Base-by-base conservation (phyloP, 1,140 invertebrate genomes). In the Listronotus oregonensis region DNA sequence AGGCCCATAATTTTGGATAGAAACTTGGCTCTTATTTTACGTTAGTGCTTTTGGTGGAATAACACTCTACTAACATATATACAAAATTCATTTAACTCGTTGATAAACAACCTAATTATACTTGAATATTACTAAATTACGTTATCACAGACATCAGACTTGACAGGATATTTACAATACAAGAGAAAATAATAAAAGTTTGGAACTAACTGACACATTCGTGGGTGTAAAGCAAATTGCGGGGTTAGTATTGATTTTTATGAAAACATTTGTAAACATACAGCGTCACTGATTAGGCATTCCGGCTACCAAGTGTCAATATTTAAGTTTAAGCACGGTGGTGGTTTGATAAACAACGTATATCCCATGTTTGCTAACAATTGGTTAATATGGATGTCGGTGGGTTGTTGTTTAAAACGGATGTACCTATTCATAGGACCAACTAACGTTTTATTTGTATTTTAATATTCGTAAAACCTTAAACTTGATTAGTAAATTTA, bases 231-330 rank as follows among this genome's bases (percentile, higher is more conserved):
- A 54, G 18, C 40, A 63, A 63, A 44, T 63, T 44, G 40, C 40
- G 40, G 60, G 60, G 50, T 54, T 43, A 42, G 12, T 63, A 54
- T 63, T 63, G 50, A 54, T 63, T 63, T 63, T 52, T 63, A 37
- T 27, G 37, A 54, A 61, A 40, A 63, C 60, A 44, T 50, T 46
- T 39, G 50, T 54, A 44, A 52, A 52, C 50, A 44, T 2, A 27
- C 17, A 42, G 8, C 59, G 17, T 54, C 40, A 47, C 62, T 64
- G 62, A 64, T 64, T 64, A 64, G 39, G 37, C 59, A 51, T 54
- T 51, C 59, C 55, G 61, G 47, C 44, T 55, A 55, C 54, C 54
- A 40, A 64, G 55, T 64, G 62, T 57, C 62, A 64, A 64, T 64
- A 64, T 64, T 64, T 64, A 64, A 64, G 43, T 64, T 47, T 40